Conservation (phyloP, 2,888 invertebrate species). For the Diadegma fenestrale region DNA sequence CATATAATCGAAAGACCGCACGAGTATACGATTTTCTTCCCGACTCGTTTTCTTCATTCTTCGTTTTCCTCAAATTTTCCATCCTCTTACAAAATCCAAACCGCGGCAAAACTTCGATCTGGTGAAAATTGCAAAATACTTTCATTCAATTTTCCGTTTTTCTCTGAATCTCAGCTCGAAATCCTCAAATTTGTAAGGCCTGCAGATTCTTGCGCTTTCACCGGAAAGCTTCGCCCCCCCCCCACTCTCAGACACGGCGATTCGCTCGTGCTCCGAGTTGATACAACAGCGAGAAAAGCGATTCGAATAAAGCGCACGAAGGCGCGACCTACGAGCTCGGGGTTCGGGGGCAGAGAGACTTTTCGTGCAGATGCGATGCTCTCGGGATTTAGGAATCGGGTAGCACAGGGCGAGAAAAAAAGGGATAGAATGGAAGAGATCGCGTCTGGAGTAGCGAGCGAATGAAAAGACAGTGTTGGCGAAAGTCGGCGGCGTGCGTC, state of each 20-base stretch:
- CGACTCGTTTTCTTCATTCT: neutral
- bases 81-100: neutral
- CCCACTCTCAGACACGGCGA: no score
- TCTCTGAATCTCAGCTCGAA: neutral
- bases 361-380: slow-evolving; percentile 79
- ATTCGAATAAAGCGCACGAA: slow-evolving; percentile 86
- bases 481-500: slow-evolving; percentile 58
- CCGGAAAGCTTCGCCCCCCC: neutral
- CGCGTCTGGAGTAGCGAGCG: slow-evolving; percentile 44
- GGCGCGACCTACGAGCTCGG: slow-evolving; percentile 13
- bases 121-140: neutral
- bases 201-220: neutral
- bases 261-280: slow-evolving; percentile 85
- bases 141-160: neutral
- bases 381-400: slow-evolving; percentile 18
- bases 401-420: slow-evolving; percentile 30
- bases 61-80: neutral
- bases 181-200: neutral
- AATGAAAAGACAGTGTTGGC: slow-evolving; percentile 66
- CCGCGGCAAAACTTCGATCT: neutral
- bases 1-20: slow-evolving; percentile 86
- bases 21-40: slow-evolving; percentile 46
- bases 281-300: slow-evolving; percentile 87
- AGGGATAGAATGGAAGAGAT: slow-evolving; percentile 50
- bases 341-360: neutral